phyloP scores from a whole-genome alignment of 30 jellyfish, hydroid and myxozoan species.

The Pseudorhiza aurosa region DNA sequence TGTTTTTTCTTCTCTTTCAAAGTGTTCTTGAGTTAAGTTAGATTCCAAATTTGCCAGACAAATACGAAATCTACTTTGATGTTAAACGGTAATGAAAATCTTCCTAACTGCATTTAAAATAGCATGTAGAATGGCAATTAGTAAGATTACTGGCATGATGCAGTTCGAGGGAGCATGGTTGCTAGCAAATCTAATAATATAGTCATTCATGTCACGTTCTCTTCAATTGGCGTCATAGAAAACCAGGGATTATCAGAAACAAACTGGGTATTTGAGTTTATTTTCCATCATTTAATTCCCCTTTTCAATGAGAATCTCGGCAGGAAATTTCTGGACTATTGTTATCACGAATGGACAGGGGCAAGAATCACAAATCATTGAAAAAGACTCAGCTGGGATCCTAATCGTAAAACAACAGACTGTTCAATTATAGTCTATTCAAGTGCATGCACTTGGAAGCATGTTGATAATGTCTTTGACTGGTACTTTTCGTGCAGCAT shows the following conservation, averaged over 20 bases:
- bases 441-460: background rate
- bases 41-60: too few relatives aligned
- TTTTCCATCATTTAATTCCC: conserved; percentile 18
- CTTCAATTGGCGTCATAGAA: conserved; percentile 43
- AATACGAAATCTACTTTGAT: too few relatives aligned
- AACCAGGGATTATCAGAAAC: conserved; percentile 26
- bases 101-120: background rate
- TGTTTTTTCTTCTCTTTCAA: too few relatives aligned
- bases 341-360: background rate
- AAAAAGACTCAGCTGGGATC: conserved; percentile 44
- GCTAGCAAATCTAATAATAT: conserved; percentile 5
- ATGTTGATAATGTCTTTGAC: too few relatives aligned
- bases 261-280: conserved; percentile 35
- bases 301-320: conserved; percentile 11
- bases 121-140: background rate
- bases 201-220: conserved; percentile 11
- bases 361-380: background rate
- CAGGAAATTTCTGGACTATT: conserved; percentile 16
- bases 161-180: background rate
- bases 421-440: background rate
- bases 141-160: background rate
- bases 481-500: too few relatives aligned
- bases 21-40: too few relatives aligned
- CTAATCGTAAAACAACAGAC: conserved; percentile 38
- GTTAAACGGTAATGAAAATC: background rate